Evolutionary conservation across 2,797 vertebrate genomes (phyloP).

Genomic region (Sardinella longiceps): DNA sequence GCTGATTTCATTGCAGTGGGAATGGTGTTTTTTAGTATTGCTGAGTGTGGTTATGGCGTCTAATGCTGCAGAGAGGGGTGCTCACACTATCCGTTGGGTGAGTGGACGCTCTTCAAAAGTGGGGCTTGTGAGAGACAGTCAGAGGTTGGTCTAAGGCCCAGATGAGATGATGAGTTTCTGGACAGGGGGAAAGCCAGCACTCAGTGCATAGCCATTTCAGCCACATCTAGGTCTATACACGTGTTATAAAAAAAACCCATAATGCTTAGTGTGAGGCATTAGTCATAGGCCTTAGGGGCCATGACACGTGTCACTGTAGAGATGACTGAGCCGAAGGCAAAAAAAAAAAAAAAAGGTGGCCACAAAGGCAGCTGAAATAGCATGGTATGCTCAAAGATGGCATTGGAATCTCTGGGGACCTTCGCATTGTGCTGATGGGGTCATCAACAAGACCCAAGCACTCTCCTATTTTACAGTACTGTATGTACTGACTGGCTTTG

Average conservation of each 20-base stretch:
- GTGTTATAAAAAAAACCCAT: neutral
- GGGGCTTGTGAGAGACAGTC: neutral
- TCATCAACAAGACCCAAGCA: neutral
- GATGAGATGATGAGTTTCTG: neutral
- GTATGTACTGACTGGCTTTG: neutral
- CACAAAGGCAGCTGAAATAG: neutral
- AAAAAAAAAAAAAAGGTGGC: no score
- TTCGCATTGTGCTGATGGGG: neutral
- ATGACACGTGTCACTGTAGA: neutral
- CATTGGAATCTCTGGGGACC: neutral
- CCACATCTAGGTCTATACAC: neutral
- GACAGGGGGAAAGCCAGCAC: neutral
- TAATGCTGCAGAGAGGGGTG: neutral
- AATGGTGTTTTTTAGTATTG: constrained; percentile 44
- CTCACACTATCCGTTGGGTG: neutral
- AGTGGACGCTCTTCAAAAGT: neutral
- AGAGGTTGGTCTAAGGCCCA: constrained; percentile 10
- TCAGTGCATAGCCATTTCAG: constrained; percentile 23
- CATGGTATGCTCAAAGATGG: neutral
- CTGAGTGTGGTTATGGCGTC: constrained; percentile 16
- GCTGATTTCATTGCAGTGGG: constrained; percentile 17
- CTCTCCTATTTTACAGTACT: neutral
- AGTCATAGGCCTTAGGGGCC: neutral
- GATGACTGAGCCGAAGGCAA: neutral
- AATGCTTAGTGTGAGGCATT: neutral